Conservation (phyloP, 2,113 vertebrate species). For the Delphinapterus leucas region DNA sequence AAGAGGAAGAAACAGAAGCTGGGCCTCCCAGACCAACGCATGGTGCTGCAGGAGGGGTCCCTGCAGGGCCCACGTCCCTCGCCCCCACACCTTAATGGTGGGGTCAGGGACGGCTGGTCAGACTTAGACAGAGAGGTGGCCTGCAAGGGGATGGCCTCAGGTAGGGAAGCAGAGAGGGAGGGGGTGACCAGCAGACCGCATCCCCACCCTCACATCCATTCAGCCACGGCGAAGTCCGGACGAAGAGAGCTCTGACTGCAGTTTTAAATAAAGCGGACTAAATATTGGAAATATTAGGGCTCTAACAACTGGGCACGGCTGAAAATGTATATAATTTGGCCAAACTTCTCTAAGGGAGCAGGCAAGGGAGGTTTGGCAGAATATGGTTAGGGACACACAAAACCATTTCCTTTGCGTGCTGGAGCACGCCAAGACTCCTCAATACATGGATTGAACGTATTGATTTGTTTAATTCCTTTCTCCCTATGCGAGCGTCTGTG, state of each 20-base stretch:
- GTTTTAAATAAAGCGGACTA: background rate
- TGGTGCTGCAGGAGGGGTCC: background rate
- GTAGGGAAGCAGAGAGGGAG: background rate
- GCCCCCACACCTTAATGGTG: background rate
- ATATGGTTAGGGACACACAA: background rate
- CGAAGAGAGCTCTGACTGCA: background rate
- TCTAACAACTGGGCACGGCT: background rate
- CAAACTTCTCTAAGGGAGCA: background rate
- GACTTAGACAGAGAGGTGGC: background rate
- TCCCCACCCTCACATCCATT: background rate
- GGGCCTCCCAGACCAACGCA: too few relatives aligned
- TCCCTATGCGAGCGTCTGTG: background rate
- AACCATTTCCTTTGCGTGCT: rapidly evolving
- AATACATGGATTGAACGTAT: too few relatives aligned
- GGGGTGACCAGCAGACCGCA: rapidly evolving
- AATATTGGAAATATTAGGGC: background rate
- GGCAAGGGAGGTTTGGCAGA: background rate
- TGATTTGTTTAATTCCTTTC: background rate
- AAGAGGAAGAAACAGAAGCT: background rate
- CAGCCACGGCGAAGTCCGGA: too few relatives aligned
- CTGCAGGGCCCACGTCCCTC: background rate
- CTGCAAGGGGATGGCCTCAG: background rate
- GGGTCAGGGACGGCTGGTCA: background rate
- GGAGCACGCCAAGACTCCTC: background rate
- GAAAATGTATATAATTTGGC: background rate